Evolutionary conservation across 2,113 vertebrate species (phyloP), one percentile per base, ranked within the genome.

Genomic region (Mormyrus iriodes): DNA sequence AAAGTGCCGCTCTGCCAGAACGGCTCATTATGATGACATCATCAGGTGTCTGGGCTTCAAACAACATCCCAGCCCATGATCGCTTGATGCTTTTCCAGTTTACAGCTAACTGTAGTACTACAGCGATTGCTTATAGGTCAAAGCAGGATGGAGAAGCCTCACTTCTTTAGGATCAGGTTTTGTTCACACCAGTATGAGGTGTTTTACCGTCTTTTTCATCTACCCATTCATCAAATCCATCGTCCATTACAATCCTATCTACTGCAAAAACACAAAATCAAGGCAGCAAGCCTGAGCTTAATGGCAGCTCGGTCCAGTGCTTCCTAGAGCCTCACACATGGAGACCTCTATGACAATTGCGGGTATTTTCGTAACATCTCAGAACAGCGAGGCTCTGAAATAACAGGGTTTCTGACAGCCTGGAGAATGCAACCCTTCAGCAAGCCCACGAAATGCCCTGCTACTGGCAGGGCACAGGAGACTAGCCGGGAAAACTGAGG

Each of bases 361-460:
- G 73, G 31, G n/a, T 88, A 61, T 55, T 83, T 58, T 51, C 27
- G 61, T 15, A 35, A 5, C 58, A 87, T 46, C 31, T 86, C 0
- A 44, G 55, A 65, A 84, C 39, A 52, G 44, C 21, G 12, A 27
- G 27, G 31, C 39, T 61, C 10, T 46, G 21, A 84, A 84, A 55
- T 55, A 89, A 61, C 31, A 89, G 88, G 19, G 49, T 89, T n/a
- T 84, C 42, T 84, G 82, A 51, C 31, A 82, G 73, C 48, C 12
- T 42, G 17, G 24, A 52, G 88, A 73, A 65, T 13, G 6, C 10
- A 2, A 10, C 48, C 65, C 27, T 21, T 39, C 79, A 35, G 53
- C 17, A 65, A 61, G 55, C 21, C 48, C 35, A 52, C 39, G 3
- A 21, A 44, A 3, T 55, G 35, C 86, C 55, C 17, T 44, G 39